A percentile compares a stretch with the other conserved stretches of the same genome.
phyloP scores from a whole-genome alignment of 1,140 invertebrate genomes.

The Holcopasites calliopsidis region DNA sequence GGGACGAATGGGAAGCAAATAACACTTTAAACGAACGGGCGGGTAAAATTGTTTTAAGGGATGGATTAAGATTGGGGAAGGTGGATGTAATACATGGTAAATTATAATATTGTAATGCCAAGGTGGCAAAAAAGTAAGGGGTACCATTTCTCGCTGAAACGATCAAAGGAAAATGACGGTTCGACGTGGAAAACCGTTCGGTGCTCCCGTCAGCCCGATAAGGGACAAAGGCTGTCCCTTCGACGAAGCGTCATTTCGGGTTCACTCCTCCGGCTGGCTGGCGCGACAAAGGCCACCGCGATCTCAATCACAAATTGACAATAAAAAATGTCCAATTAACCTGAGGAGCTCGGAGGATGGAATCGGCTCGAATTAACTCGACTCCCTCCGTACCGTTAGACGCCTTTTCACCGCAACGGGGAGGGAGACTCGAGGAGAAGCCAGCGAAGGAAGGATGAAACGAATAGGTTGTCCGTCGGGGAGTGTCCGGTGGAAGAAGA shows the following conservation, averaged over 20 bases:
- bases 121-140: too few species aligned
- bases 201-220: conserved; percentile 52
- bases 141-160: neutral
- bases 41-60: neutral
- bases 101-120: too few species aligned
- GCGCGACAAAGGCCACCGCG: conserved; percentile 70
- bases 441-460: conserved; percentile 5
- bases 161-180: conserved; percentile 51
- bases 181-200: conserved; percentile 37
- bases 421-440: conserved; percentile 26
- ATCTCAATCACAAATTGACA: conserved; percentile 79
- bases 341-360: conserved; percentile 64
- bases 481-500: neutral
- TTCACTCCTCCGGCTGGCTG: conserved; percentile 38
- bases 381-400: conserved; percentile 54
- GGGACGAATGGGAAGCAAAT: neutral
- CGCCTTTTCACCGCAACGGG: conserved; percentile 70
- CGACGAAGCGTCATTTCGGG: conserved; percentile 67
- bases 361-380: conserved; percentile 68
- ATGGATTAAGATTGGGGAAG: too few species aligned
- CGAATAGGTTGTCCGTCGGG: neutral
- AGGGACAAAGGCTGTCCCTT: conserved; percentile 68
- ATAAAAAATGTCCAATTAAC: conserved; percentile 80
- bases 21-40: too few species aligned
- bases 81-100: too few species aligned